Conservation (phyloP, 2,888 invertebrate genomes). For the Microctonus aethiopoides region DNA sequence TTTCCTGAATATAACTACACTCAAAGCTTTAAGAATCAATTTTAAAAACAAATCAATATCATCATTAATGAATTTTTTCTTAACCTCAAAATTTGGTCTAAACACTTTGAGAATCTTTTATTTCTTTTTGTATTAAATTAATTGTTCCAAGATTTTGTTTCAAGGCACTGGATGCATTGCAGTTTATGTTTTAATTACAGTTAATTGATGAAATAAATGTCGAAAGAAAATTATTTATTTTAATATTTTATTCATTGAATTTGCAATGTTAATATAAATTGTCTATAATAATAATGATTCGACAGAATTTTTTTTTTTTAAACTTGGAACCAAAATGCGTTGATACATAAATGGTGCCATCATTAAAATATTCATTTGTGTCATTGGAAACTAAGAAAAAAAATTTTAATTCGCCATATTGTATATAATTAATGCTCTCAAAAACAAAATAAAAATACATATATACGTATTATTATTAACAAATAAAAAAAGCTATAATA, state of each 20-base stretch:
- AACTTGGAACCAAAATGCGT: not conserved
- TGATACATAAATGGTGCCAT: not conserved
- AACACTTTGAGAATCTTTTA: too few relatives aligned
- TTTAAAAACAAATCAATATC: too few relatives aligned
- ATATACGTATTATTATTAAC: slow-evolving; percentile 30
- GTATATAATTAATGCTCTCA: not conserved
- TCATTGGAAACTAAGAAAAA: not conserved
- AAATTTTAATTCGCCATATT: not conserved
- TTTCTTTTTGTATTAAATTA: too few relatives aligned
- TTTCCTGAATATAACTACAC: too few relatives aligned
- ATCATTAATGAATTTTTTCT: too few relatives aligned
- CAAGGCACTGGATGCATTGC: too few relatives aligned
- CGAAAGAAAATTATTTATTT: not conserved
- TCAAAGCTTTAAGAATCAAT: too few relatives aligned
- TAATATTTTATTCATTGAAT: not conserved
- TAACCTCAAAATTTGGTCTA: too few relatives aligned
- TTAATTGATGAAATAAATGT: not conserved
- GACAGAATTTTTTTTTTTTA: not conserved
- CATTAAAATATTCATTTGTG: not conserved
- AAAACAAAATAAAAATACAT: slow-evolving; percentile 5
- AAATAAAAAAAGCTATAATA: slow-evolving; percentile 33
- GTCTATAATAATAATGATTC: not conserved
- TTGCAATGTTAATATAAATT: not conserved
- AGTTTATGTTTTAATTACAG: not conserved
- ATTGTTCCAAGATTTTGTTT: too few relatives aligned